phyloP scores from a whole-genome alignment of 2,797 vertebrate genomes.

The Sebastes hubbsi region DNA sequence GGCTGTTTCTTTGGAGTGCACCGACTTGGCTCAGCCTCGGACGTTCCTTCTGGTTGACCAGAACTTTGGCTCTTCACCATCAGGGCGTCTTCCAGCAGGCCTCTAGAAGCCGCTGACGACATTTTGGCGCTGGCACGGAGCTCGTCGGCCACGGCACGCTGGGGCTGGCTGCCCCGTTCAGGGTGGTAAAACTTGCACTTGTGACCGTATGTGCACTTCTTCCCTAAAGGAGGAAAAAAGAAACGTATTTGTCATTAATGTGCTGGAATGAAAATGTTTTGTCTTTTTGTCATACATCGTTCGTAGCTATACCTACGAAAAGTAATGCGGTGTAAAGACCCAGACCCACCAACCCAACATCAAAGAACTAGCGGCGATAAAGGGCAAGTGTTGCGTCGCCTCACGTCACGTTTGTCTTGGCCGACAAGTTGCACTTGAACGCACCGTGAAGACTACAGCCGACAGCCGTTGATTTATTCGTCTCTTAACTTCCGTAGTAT shows the following conservation, averaged over 20 bases:
- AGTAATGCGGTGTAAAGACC: no score
- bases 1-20: slow-evolving; percentile 88
- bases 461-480: no score
- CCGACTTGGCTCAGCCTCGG: slow-evolving; percentile 73
- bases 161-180: slow-evolving; percentile 93
- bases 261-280: neutral
- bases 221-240: slow-evolving; percentile 79
- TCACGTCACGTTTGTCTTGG: no score
- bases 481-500: no score
- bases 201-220: slow-evolving; percentile 98
- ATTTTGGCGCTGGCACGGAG: slow-evolving; percentile 95
- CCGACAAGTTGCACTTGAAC: no score
- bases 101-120: slow-evolving; percentile 84
- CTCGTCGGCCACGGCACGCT: slow-evolving; percentile 95
- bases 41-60: slow-evolving; percentile 65
- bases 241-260: neutral
- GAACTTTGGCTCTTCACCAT: slow-evolving; percentile 89
- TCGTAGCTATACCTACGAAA: no score
- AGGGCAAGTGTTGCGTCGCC: no score
- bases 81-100: slow-evolving; percentile 82
- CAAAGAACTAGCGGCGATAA: no score
- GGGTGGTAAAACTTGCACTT: slow-evolving; percentile 99
- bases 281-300: no score
- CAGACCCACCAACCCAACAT: no score
- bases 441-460: no score